These are phyloP conservation scores for Zaprionus vittiger DNA, from an alignment of 1,140 invertebrate species.

Conservation along the genomic window DNA sequence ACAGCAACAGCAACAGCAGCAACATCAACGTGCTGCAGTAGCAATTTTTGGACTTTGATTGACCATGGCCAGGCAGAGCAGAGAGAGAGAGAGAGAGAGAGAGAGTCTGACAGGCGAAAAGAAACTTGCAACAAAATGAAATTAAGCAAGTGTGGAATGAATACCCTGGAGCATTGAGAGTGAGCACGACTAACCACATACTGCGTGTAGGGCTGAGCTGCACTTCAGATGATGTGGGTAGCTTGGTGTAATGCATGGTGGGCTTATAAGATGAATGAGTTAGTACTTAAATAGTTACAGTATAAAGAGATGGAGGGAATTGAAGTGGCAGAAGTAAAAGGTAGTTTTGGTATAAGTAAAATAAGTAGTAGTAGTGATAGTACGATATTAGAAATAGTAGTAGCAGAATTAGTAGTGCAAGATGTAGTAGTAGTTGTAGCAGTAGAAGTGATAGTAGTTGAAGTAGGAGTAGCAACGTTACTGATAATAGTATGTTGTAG, in stretches of 20 bases:
- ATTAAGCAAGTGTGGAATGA: constrained; percentile 12
- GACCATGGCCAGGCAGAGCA: constrained; percentile 30
- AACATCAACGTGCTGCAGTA: constrained; percentile 16
- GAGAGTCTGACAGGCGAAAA: constrained; percentile 7
- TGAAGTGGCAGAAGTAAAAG: not conserved
- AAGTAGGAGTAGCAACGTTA: not conserved
- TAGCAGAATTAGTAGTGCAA: not conserved
- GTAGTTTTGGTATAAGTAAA: not conserved
- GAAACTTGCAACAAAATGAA: constrained; percentile 14
- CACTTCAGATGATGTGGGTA: not conserved
- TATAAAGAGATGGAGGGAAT: not conserved
- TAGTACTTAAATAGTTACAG: not conserved
- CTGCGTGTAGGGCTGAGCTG: not conserved
- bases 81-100: not conserved
- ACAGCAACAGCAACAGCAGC: constrained; percentile 26
- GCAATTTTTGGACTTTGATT: constrained; percentile 50
- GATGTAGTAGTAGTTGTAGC: not conserved
- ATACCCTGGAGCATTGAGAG: not conserved
- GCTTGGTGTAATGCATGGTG: not conserved
- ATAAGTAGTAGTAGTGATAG: not conserved
- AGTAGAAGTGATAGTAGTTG: not conserved
- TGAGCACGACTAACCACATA: not conserved
- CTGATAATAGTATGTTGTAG: not conserved
- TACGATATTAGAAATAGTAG: not conserved
- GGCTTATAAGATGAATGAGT: not conserved